phyloP scores from a whole-genome alignment of 2,797 vertebrate species.

The Amblyopsis hoosieri region DNA sequence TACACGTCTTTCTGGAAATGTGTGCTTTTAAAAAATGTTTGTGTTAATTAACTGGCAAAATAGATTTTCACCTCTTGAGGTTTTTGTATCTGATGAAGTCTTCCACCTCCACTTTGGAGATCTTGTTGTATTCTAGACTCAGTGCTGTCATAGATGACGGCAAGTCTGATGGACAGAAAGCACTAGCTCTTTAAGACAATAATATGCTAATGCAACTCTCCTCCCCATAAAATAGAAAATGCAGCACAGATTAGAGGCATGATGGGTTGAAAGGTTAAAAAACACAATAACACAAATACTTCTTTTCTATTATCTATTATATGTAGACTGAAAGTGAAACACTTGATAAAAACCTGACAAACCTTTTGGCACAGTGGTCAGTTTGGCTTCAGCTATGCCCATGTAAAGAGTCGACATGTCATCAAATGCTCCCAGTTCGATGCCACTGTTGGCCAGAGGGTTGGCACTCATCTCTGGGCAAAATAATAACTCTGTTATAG shows the following conservation, averaged over 20 bases:
- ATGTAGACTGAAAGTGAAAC: no score
- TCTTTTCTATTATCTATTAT: no score
- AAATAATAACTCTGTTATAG: conserved; percentile 8
- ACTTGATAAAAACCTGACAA: background rate
- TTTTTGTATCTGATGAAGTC: conserved; percentile 94
- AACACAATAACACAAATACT: no score
- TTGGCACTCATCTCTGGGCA: conserved; percentile 94
- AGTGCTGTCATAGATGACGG: conserved; percentile 89
- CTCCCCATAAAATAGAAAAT: no score
- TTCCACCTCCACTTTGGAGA: conserved; percentile 88
- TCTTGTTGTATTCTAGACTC: conserved; percentile 94
- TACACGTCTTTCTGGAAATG: no score
- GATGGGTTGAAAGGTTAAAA: no score
- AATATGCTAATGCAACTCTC: no score
- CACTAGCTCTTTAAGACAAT: no score
- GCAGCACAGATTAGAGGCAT: no score
- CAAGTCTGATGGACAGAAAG: conserved; percentile 65
- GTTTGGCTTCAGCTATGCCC: conserved; percentile 90
- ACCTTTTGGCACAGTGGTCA: conserved; percentile 93
- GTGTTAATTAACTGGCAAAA: background rate
- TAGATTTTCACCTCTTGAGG: conserved; percentile 85
- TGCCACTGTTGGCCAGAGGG: conserved; percentile 89
- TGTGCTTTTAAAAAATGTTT: no score
- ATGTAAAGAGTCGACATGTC: conserved; percentile 88
- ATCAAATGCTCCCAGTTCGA: conserved; percentile 91